Evolutionary conservation across 2,888 invertebrate species (phyloP).

Genomic region (Ormyrus thymus): DNA sequence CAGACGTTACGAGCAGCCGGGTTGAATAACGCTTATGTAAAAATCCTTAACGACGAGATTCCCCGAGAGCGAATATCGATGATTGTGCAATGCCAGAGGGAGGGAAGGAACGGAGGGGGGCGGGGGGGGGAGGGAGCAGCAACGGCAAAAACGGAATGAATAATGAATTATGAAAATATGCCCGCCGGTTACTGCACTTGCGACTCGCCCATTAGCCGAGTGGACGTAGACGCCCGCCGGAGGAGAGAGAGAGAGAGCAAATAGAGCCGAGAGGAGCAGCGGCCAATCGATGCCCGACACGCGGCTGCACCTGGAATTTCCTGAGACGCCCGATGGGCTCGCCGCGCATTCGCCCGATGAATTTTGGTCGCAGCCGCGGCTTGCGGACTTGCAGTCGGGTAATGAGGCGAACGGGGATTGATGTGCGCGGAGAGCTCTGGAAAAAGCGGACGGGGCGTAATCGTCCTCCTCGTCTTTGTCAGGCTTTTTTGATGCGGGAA

Average conservation of each 20-base stretch:
- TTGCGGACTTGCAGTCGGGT: no score
- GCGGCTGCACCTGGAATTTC: neutral
- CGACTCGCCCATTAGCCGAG: neutral
- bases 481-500: no score
- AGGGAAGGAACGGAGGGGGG: no score
- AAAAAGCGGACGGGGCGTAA: no score
- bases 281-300: constrained; percentile 29
- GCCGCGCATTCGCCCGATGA: neutral
- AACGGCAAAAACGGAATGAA: neutral
- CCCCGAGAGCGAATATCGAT: constrained; percentile 8
- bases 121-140: no score
- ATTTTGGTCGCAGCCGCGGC: neutral
- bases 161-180: constrained; percentile 23
- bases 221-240: neutral
- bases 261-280: neutral
- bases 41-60: neutral
- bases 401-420: no score
- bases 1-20: neutral
- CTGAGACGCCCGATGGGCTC: no score
- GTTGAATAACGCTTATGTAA: constrained; percentile 36
- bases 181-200: constrained; percentile 41
- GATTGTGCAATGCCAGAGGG: constrained; percentile 2
- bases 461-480: no score
- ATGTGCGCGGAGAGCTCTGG: no score
- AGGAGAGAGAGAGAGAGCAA: neutral